Evolutionary conservation across 2,888 invertebrate species (phyloP), one percentile per base, ranked within the genome.

Genomic region (Azorinus chamasolen): DNA sequence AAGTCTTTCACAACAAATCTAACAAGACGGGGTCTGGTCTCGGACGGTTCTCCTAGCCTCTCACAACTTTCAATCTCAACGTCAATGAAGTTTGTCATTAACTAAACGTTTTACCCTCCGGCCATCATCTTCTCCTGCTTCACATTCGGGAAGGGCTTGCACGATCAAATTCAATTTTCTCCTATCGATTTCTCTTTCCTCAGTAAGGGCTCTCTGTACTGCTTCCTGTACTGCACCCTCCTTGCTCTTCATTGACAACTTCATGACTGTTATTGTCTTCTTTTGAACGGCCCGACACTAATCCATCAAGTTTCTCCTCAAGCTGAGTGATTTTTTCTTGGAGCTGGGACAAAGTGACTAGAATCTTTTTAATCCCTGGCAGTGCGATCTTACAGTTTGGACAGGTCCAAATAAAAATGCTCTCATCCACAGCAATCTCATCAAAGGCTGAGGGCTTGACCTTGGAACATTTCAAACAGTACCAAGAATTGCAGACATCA

Each of bases 21-120:
- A 41, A 41, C 41, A 41, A 41, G 41, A 41, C 41, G 41, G 41
- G 41, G 41, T 41, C 41, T 41, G 41, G 41, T 41, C 41, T 41
- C 41, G 41, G 41, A 8, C 14, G 41, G 41, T 41, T 41, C 41
- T 41, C 41, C 41, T 41, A 41, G 41, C 41, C 41, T 41, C 41
- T 41, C 41, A 41, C 41, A 41, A 41, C 41, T 41, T 16, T 41
- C 41, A 41, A 41, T 41, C 14, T 41, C 41, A 41, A 41, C 41
- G 14, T 41, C 10, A 16, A 41, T 41, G 41, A 41, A 16, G 41
- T 41, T 41, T 41, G 41, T 41, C 14, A 41, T 41, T 41, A 41
- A 41, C 41, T 41, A 41, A 41, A 41, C 41, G 41, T 16, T 41
- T 41, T 41, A 41, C 41, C 41, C n/a, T n/a, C n/a, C n/a, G n/a